These are phyloP conservation scores for Promerops cafer DNA, from an alignment of 2,113 vertebrate species.

Conservation along the genomic window DNA sequence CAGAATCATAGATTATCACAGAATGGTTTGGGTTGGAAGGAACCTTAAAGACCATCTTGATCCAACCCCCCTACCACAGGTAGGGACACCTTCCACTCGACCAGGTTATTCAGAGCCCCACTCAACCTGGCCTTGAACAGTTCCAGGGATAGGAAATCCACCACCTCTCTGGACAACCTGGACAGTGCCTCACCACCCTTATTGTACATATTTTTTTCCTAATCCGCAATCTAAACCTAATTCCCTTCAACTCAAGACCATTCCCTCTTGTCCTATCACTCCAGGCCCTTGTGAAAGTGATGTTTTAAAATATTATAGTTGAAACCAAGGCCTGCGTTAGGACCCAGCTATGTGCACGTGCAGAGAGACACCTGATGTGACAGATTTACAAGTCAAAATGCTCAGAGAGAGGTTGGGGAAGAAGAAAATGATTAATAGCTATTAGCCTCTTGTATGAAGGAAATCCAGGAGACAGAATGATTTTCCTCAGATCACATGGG, in stretches of 20 bases:
- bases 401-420: not conserved
- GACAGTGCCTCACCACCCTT: not conserved
- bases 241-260: not conserved
- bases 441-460: not conserved
- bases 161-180: not conserved
- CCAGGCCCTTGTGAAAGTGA: not conserved
- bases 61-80: not conserved
- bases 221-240: not conserved
- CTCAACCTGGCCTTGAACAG: not conserved
- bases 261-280: not conserved
- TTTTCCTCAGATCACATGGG: not conserved
- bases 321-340: not conserved
- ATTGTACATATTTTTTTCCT: not conserved
- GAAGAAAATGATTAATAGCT: not conserved
- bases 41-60: not conserved
- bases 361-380: not conserved
- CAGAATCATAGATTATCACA: not conserved
- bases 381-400: not conserved
- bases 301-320: not conserved
- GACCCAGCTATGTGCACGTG: not conserved
- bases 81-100: not conserved
- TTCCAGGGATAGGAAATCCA: not conserved
- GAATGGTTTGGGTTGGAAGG: not conserved
- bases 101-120: not conserved
- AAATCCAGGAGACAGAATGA: not conserved